Evolutionary conservation across 2,797 vertebrate genomes (phyloP), one percentile per base, ranked within the genome.

Genomic region (Hyperoplus immaculatus): DNA sequence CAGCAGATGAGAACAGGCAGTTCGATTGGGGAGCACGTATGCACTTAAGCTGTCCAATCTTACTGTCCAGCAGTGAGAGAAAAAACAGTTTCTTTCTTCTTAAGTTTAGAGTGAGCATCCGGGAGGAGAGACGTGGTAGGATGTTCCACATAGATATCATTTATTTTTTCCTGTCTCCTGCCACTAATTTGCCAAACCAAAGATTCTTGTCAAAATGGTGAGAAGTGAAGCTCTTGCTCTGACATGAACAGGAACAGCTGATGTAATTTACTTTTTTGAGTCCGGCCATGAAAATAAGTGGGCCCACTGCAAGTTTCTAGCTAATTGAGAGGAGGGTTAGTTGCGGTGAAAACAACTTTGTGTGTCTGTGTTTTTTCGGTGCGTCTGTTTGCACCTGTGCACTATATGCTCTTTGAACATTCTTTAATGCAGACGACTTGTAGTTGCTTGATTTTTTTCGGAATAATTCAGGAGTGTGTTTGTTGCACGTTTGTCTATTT

Each of bases 261-360:
- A 83, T 60, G 67, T 55, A 43, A 47, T 78, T 81, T 79, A 66
- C 72, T 82, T 85, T 29, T 74, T 79, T 18, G 60, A 83, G 73
- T 73, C 70, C 21, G 63, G 76, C 81, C 70, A 41, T 72, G 78
- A 73, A 87, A 90, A 85, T 88, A 89, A 90, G 84, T 90, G 88
- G 82, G 82, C 55, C 83, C 87, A 79, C 39, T 76, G 89, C 81
- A 87, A 88, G 80, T 76, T 54, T 61, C 39, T 29, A 78, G 51
- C 15, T 73, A 77, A 83, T 45, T 75, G 53, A 65, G n/a, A 60
- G 38, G 55, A 60, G 41, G 51, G 57, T 71, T 49, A 45, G 45
- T 8, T 61, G 46, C 69, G 71, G 62, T 66, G 36, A 63, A 80
- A 80, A 73, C 45, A 70, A 67, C 60, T 39, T 13, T 63, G 18